A percentile compares a stretch with the other conserved stretches of the same genome.
Conservation (phyloP, 2,888 invertebrate species). For the Drosophila hamatofila region DNA sequence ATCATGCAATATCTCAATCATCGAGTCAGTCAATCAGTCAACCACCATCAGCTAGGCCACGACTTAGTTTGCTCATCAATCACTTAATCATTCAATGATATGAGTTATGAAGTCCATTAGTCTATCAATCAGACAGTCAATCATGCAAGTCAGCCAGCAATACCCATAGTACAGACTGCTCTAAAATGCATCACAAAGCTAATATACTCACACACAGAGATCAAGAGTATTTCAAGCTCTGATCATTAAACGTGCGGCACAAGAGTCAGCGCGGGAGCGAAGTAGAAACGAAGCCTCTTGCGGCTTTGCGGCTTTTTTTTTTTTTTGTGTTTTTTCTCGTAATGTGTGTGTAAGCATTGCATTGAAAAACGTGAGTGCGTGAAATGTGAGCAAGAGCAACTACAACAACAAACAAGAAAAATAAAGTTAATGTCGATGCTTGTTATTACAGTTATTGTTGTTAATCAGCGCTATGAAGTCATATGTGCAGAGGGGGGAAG, state of each 20-base stretch:
- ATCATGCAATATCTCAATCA: background rate
- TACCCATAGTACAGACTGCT: too few relatives aligned
- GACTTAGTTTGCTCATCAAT: too few relatives aligned
- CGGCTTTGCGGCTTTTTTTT: slow-evolving; percentile 37
- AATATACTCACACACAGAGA: background rate
- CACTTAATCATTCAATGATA: too few relatives aligned
- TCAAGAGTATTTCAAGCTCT: slow-evolving; percentile 9
- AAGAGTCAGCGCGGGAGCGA: background rate
- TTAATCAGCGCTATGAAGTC: slow-evolving; percentile 50
- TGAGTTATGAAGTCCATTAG: too few relatives aligned
- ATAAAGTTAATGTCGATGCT: slow-evolving; percentile 32
- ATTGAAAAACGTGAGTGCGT: slow-evolving; percentile 79
- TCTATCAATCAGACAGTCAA: background rate
- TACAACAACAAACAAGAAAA: background rate
- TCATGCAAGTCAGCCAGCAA: too few relatives aligned
- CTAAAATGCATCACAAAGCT: background rate
- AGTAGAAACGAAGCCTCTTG: slow-evolving; percentile 6
- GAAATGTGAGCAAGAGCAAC: slow-evolving; percentile 56
- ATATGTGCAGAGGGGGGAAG: slow-evolving; percentile 16
- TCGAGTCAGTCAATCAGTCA: too few relatives aligned
- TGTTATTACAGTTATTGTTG: slow-evolving; percentile 49
- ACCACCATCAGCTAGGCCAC: background rate
- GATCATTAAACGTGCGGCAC: slow-evolving; percentile 42
- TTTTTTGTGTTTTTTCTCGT: slow-evolving; percentile 20
- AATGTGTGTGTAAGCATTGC: slow-evolving; percentile 53